Conservation (phyloP, 2,888 invertebrate genomes). For the Drosophila anomalipes region DNA sequence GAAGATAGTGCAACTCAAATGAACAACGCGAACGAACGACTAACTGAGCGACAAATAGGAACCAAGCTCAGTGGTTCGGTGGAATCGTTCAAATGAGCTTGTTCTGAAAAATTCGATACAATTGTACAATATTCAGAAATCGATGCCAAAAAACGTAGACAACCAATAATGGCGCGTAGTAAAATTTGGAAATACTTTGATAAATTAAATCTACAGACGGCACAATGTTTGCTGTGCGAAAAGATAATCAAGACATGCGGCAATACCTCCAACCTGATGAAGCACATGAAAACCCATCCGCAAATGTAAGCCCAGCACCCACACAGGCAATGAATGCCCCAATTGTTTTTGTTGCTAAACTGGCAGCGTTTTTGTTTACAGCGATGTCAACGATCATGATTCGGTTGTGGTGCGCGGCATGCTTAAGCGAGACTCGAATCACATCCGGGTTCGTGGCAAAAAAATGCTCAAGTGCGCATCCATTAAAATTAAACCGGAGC, state of each 20-base stretch:
- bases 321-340: background rate
- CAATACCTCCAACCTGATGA: conserved; percentile 64
- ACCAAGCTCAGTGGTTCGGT: background rate
- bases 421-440: conserved; percentile 41
- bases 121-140: conserved; percentile 22
- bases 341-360: conserved; percentile 7
- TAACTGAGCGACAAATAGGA: background rate
- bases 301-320: conserved; percentile 50
- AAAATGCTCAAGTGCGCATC: conserved; percentile 26
- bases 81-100: conserved; percentile 6
- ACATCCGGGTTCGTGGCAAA: conserved; percentile 20
- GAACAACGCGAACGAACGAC: background rate
- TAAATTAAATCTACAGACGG: conserved; percentile 55
- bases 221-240: conserved; percentile 60
- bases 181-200: conserved; percentile 68
- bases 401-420: conserved; percentile 60
- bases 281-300: conserved; percentile 64
- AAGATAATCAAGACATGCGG: conserved; percentile 64
- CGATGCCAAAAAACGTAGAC: conserved; percentile 46
- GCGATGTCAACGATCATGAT: conserved; percentile 56
- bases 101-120: conserved; percentile 31
- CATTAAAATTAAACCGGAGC: conserved; percentile 33
- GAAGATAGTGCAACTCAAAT: background rate
- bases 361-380: conserved; percentile 31
- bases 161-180: conserved; percentile 63